phyloP scores from a whole-genome alignment of 1,140 invertebrate species.

The Zeugodacus cucurbitae region DNA sequence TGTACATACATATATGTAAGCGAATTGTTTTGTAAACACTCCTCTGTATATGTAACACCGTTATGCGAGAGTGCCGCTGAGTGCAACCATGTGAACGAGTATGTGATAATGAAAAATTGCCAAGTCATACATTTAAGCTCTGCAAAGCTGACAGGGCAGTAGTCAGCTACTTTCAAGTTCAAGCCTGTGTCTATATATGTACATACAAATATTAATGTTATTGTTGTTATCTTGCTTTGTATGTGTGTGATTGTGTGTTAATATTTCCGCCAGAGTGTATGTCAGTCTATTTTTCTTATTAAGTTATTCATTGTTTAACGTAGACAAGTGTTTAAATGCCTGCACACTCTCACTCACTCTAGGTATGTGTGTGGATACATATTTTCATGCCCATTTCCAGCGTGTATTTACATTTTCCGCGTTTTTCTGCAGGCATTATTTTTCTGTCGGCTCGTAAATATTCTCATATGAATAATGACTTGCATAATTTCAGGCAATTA shows the following conservation, averaged over 20 bases:
- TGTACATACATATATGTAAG: background rate
- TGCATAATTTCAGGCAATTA: conserved; percentile 17
- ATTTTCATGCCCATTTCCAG: background rate
- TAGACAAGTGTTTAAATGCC: background rate
- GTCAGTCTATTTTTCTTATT: conserved; percentile 17
- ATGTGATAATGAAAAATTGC: conserved; percentile 4
- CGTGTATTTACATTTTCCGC: background rate
- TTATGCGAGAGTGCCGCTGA: no score
- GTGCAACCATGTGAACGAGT: background rate
- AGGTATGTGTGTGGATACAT: background rate
- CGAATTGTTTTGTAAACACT: background rate
- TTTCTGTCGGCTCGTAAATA: conserved; percentile 12
- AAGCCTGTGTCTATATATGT: background rate
- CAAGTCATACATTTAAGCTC: background rate
- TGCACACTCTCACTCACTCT: background rate
- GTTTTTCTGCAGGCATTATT: background rate
- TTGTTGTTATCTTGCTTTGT: background rate
- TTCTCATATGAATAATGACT: conserved; percentile 12
- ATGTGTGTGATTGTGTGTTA: background rate
- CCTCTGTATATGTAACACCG: background rate
- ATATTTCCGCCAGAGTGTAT: background rate
- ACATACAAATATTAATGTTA: background rate
- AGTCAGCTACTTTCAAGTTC: conserved; percentile 22
- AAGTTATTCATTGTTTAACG: conserved; percentile 26
- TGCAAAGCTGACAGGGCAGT: background rate